A percentile compares a stretch with the other conserved stretches of the same genome.
Conservation (phyloP, 2,113 vertebrate species). For the Fukomys damarensis region DNA sequence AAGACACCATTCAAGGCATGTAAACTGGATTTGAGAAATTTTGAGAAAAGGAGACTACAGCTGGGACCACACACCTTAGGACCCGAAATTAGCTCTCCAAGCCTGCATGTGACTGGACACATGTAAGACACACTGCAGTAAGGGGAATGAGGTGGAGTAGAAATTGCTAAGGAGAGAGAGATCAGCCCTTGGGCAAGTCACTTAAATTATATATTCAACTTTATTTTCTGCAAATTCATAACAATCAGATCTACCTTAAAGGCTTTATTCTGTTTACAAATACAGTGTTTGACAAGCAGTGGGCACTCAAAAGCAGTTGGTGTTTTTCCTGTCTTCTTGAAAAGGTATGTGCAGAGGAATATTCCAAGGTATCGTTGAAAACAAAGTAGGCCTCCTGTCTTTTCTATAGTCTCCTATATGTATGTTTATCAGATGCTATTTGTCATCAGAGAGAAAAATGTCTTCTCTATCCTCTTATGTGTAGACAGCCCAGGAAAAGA, state of each 20-base stretch:
- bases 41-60: background rate
- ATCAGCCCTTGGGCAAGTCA: background rate
- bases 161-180: background rate
- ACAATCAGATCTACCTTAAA: background rate
- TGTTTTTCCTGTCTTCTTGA: background rate
- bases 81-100: too few species aligned
- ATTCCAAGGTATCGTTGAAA: background rate
- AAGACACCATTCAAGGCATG: background rate
- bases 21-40: too few species aligned
- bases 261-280: background rate
- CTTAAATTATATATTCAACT: background rate
- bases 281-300: background rate
- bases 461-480: background rate
- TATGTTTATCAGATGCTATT: background rate
- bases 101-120: accelerated
- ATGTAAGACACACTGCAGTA: too few species aligned
- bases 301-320: background rate
- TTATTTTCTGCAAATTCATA: background rate
- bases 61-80: accelerated
- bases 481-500: background rate
- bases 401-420: background rate
- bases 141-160: background rate
- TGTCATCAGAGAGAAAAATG: background rate
- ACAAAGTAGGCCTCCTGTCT: background rate
- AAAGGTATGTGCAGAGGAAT: background rate